phyloP scores from a whole-genome alignment of 2,797 vertebrate species.

The Crenuchus spilurus region DNA sequence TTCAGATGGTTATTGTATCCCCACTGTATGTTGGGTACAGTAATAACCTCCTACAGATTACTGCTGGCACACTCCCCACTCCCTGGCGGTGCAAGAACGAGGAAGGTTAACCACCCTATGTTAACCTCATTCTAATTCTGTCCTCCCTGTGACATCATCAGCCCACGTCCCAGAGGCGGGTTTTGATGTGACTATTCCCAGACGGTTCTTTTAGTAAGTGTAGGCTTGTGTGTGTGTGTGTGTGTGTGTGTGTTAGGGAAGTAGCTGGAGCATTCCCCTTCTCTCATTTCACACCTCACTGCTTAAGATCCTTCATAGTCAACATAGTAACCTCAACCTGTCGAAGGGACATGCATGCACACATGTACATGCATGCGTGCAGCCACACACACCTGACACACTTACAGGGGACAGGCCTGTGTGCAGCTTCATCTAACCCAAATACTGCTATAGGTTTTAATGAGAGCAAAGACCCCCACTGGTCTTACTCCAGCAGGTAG shows the following conservation, averaged over 20 bases:
- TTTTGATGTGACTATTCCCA: conserved; percentile 64
- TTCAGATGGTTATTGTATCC: background rate
- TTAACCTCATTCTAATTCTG: conserved; percentile 66
- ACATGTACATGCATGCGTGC: conserved; percentile 18
- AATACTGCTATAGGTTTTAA: conserved; percentile 8
- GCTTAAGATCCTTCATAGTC: conserved; percentile 73
- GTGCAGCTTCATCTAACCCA: background rate
- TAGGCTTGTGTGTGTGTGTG: conserved; percentile 25
- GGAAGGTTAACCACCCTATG: conserved; percentile 51
- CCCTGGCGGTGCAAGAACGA: conserved; percentile 22
- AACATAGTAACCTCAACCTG: conserved; percentile 63
- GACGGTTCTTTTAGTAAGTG: conserved; percentile 44
- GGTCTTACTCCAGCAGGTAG: background rate
- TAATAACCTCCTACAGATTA: conserved; percentile 36
- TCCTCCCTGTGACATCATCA: conserved; percentile 60
- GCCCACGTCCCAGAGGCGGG: conserved; percentile 51
- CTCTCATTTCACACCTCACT: conserved; percentile 69
- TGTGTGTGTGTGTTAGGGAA: conserved; percentile 9
- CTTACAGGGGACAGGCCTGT: background rate
- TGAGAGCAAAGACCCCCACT: background rate
- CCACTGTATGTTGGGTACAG: conserved; percentile 14
- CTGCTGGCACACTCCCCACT: conserved; percentile 20
- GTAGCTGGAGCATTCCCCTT: conserved; percentile 50
- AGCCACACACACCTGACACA: conserved; percentile 30
- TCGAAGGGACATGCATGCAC: conserved; percentile 29